Conservation (phyloP, 1,140 invertebrate species). For the Drosophila nasuta region DNA sequence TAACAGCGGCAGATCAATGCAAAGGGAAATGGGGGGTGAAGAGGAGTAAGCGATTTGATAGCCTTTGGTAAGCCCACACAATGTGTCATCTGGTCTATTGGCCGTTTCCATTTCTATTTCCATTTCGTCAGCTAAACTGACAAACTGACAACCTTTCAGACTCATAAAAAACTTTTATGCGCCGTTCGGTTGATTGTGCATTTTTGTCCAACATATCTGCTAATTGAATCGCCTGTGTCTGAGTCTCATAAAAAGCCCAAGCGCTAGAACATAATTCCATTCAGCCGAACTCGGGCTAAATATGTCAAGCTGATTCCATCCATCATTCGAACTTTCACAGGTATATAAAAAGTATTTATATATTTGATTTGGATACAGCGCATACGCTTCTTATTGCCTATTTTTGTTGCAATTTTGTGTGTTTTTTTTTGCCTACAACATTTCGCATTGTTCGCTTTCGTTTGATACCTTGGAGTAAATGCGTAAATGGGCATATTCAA, state of each 20-base stretch:
- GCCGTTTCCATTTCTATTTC: conserved; percentile 41
- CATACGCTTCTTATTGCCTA: conserved; percentile 10
- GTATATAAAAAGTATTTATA: conserved; percentile 23
- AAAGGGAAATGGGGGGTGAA: no score
- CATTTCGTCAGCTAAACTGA: conserved; percentile 22
- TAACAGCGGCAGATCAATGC: not conserved
- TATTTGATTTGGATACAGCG: conserved; percentile 1
- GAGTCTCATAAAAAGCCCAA: conserved; percentile 14
- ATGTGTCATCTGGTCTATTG: conserved; percentile 53
- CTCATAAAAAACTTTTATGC: conserved; percentile 57
- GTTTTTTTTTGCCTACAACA: not conserved
- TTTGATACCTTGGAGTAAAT: conserved; percentile 3
- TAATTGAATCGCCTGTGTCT: conserved; percentile 57
- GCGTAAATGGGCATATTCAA: conserved; percentile 11
- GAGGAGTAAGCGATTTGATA: conserved; percentile 15
- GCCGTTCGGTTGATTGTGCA: conserved; percentile 22
- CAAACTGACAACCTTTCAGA: conserved; percentile 31
- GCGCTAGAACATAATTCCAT: conserved; percentile 19
- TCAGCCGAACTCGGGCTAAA: not conserved
- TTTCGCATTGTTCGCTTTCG: conserved; percentile 1
- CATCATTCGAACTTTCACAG: conserved; percentile 18
- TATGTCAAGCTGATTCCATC: conserved; percentile 14
- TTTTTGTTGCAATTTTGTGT: not conserved
- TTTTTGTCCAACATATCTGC: conserved; percentile 45
- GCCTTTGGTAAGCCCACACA: conserved; percentile 32